phyloP scores from a whole-genome alignment of 2,888 invertebrate species.

The Tigriopus californicus region DNA sequence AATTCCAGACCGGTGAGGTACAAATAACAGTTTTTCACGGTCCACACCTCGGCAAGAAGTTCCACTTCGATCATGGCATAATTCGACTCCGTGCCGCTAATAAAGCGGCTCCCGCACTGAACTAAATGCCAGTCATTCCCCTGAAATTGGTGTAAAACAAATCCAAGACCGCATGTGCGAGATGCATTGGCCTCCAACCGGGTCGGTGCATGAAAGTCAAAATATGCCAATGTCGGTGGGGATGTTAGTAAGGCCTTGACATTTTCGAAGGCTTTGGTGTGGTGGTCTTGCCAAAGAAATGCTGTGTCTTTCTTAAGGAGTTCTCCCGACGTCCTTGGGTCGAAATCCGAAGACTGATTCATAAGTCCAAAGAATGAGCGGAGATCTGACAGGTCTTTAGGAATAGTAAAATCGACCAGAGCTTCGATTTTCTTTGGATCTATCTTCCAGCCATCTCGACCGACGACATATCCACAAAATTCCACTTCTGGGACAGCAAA shows the following conservation, averaged over 20 bases:
- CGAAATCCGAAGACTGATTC: neutral
- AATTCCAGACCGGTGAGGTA: slow-evolving; percentile 6
- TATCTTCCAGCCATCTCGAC: neutral
- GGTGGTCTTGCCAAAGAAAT: neutral
- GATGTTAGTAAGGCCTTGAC: neutral
- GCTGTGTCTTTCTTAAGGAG: neutral
- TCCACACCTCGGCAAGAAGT: slow-evolving; percentile 15
- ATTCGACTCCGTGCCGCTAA: slow-evolving; percentile 14
- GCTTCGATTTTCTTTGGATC: no score
- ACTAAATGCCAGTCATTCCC: neutral
- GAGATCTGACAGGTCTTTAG: no score
- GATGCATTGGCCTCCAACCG: neutral
- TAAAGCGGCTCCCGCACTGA: slow-evolving; percentile 14
- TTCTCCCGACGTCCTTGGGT: neutral
- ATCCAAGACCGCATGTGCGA: no score
- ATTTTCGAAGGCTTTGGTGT: neutral
- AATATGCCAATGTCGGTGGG: neutral
- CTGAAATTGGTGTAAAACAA: no score
- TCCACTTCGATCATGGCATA: slow-evolving; percentile 18
- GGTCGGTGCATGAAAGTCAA: neutral
- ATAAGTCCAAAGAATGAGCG: neutral
- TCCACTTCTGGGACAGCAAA: neutral
- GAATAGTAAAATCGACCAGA: no score
- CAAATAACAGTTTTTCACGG: slow-evolving; percentile 8
- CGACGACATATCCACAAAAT: neutral